These are phyloP conservation scores for Drosophila punjabiensis DNA, from an alignment of 1,140 invertebrate genomes.

Conservation along the genomic window DNA sequence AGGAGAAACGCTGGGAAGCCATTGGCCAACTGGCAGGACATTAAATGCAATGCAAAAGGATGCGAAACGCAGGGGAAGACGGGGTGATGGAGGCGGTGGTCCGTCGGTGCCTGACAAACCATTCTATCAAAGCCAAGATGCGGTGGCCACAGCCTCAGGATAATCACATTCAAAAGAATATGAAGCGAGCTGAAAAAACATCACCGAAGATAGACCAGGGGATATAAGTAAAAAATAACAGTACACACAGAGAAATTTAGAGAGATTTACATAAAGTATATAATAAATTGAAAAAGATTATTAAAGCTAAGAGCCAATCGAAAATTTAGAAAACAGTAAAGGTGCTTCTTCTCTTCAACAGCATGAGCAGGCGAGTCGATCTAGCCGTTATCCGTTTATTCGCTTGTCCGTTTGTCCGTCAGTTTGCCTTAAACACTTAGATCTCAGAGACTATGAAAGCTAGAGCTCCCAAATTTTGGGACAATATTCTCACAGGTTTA, in stretches of 20 bases:
- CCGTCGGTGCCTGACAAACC: constrained; percentile 41
- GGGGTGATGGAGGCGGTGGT: background rate
- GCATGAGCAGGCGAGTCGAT: background rate
- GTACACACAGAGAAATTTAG: background rate
- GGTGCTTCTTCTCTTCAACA: background rate
- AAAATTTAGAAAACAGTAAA: background rate
- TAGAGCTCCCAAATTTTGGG: background rate
- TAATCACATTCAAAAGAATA: constrained; percentile 83
- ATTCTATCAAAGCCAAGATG: constrained; percentile 77
- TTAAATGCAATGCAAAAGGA: constrained; percentile 74
- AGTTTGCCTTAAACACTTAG: background rate
- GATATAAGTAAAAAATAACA: constrained; percentile 8
- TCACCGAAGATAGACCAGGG: constrained; percentile 54
- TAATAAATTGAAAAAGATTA: no score
- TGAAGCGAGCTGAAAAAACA: constrained; percentile 79
- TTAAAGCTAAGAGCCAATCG: no score
- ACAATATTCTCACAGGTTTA: background rate
- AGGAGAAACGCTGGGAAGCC: constrained; percentile 24
- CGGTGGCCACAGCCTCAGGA: constrained; percentile 75
- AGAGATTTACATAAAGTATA: background rate
- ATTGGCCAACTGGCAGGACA: constrained; percentile 72
- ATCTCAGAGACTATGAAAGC: background rate
- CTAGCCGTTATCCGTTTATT: background rate
- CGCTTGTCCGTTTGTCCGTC: background rate
- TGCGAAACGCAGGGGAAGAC: background rate